Base-by-base conservation (phyloP, 1,140 invertebrate species). In the Camponotus floridanus region DNA sequence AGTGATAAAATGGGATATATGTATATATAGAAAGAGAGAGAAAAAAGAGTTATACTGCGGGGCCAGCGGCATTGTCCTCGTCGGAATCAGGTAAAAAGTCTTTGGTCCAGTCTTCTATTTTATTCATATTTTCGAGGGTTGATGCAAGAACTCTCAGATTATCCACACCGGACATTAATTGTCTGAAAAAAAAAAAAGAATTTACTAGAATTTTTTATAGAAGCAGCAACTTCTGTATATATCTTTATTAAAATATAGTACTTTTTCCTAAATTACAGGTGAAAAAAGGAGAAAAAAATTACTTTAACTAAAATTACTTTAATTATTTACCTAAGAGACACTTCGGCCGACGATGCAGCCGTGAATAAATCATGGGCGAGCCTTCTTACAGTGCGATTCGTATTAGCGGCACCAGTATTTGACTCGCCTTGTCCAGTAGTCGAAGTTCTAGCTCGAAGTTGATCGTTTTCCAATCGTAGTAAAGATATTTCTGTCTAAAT, bases 111-210 rank as follows among this genome's bases (percentile, higher is more conserved):
- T 96, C 96, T 88, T 96, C 95, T 93, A 95, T 95, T 87, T 94
- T 95, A 89, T 96, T 94, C 88, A 95, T 91, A 87, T 95, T 96
- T 91, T 96, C 96, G 79, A 97, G 91, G 5, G 95, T 92, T 51
- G 96, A 95, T 15, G 96, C 96, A 90, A 97, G 95, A 83, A 96
- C 94, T 87, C 96, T 94, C 57, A 97, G 93, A 94, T 97, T 97
- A 86, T 96, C 96, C 33, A 97, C 96, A 45, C 97, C 97, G 57
- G 95, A 95, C 90, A 97, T 94, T 51, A 97, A 87, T 95, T 97
- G 96, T 88, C 96, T 97, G 87, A 94, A 94, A 73, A 51, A 26
- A 51, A 51, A 79, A 26, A 65, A 64, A 36, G 67, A 85, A 76
- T 11, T 48, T 45, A 21, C 73, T 73, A 0, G 36, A 45, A 71